Evolutionary conservation across 2,888 invertebrate genomes (phyloP), one percentile per base, ranked within the genome.

Genomic region (Cyclophora punctaria): DNA sequence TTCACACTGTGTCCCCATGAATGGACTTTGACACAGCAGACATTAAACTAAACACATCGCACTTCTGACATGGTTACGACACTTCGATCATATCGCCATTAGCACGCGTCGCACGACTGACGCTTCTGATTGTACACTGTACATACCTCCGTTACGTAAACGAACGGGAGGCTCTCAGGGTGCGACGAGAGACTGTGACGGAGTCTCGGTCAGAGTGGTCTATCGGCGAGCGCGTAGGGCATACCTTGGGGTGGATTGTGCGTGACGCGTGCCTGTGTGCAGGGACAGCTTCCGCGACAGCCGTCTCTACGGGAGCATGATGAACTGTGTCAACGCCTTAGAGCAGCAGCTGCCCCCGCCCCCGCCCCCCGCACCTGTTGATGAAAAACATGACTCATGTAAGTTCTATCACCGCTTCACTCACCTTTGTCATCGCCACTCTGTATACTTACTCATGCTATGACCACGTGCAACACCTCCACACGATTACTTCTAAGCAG

Each of bases 311-410:
- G 96, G 96, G 93, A 96, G 96, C 93, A 96, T 96, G 95, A 93
- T 96, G 93, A 96, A 96, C 93, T 96, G 96, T 92, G 95, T 96
- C 90, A 96, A 96, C 92, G 94, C 95, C 78, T 91, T 95, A 90
- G 96, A 96, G 90, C 95, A 95, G 80, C 95, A 95, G 90, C 92
- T 95, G 90, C 95, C 95, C 76, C 93, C 93, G 74, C 89, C 89
- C 47, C 87, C 87, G 58, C 88, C 89, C 45, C 87, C 87, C 34
- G 86, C 89, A 42, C 85, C 86, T 44, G 77, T 75, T 60, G 87
- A 89, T 60, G 89, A 89, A 63, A 89, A 89, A 67, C 88, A 87
- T 59, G 89, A 88, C 69, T 88, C 89, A 64, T 69, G 87, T 88
- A 75, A 86, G 86, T 79, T 53, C 48, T 44, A 48, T 37, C 62